Evolutionary conservation across 2,797 vertebrate genomes (phyloP).

Genomic region (Sebastes vulpes): DNA sequence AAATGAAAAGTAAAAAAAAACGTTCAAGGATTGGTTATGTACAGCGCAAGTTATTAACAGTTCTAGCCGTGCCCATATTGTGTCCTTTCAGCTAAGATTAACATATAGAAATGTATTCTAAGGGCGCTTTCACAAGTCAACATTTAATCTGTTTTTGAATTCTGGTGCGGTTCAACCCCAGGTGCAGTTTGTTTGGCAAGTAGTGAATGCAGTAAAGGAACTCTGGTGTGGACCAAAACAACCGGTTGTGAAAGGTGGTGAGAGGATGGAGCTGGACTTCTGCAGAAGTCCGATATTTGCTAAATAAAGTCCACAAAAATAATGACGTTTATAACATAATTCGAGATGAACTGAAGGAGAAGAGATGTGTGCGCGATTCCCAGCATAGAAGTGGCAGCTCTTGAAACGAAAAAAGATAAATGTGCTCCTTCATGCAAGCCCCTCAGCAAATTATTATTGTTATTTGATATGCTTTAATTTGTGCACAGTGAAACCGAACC

Average conservation of each 20-base stretch:
- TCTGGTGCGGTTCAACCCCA: not conserved
- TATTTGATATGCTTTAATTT: no score
- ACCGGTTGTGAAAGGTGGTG: not conserved
- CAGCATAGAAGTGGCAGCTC: no score
- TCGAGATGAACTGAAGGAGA: not conserved
- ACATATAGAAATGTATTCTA: not conserved
- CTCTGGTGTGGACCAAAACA: not conserved
- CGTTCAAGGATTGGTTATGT: not conserved
- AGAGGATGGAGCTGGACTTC: no score
- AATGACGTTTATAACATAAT: not conserved
- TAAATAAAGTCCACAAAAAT: no score
- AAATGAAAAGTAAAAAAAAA: not conserved
- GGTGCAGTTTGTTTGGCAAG: not conserved
- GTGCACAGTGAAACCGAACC: no score
- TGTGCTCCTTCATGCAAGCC: no score
- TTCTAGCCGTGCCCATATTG: not conserved
- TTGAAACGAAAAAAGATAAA: no score
- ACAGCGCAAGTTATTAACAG: not conserved
- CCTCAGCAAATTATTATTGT: no score
- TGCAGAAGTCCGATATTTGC: no score
- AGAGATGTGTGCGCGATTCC: not conserved
- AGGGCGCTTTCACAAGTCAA: not conserved
- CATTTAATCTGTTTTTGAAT: not conserved
- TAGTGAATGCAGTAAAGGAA: not conserved
- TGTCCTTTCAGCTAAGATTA: not conserved